Evolutionary conservation across 2,888 invertebrate genomes (phyloP), one percentile per base, ranked within the genome.

Genomic region (Argynnis bischoffii): DNA sequence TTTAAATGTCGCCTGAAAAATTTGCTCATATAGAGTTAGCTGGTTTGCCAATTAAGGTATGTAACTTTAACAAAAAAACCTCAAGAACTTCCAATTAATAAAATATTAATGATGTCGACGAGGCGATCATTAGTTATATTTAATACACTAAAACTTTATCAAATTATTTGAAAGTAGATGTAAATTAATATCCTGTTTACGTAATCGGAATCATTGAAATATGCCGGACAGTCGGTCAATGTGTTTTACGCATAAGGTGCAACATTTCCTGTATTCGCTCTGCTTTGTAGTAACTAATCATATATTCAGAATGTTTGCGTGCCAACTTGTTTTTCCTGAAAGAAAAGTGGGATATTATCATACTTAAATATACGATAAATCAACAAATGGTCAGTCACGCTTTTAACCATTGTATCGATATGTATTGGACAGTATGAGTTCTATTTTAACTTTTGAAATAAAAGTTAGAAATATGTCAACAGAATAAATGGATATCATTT

Each of bases 271-370:
- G 76, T 73, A 74, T 72, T 73, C 70, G 67, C 69, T 71, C 69
- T 76, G 76, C 70, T 68, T 76, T 69, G 67, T 77, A 80, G 4
- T 26, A 78, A 79, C 77, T 83, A 83, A 84, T 86, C 78, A 83
- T 79, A 79, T 76, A 81, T 81, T 81, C 81, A 78, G 76, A 79
- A 74, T 57, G 67, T 67, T 85, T 75, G 88, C 90, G 87, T 89
- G 87, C 75, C 51, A 51, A 57, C 65, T 72, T 67, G 78, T 72
- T 82, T 84, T 91, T 89, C 89, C 90, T 89, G 88, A 86, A 78
- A 78, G 81, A 81, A 88, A 87, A 87, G 88, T 85, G 83, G 84
- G 81, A 83, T 81, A 85, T 87, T 84, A 86, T 81, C 87, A 87
- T 90, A 88, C 85, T 85, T 86, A 89, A 86, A 87, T 80, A 81